phyloP scores from a whole-genome alignment of 2,888 invertebrate genomes.

The Polydesmus complanatus region DNA sequence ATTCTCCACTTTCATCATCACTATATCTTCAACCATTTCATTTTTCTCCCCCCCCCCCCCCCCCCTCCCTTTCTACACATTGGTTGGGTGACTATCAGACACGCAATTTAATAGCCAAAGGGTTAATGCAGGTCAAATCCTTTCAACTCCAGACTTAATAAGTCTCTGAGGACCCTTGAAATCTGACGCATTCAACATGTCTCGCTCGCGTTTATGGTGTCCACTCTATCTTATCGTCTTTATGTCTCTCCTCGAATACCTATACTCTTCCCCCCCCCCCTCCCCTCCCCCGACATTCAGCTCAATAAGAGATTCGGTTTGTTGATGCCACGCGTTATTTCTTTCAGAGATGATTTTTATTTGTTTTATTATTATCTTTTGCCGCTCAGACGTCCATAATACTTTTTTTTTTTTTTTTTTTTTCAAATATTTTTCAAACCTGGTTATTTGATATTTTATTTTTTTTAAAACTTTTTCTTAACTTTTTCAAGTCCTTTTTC shows the following conservation, averaged over 20 bases:
- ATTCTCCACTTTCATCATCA: not conserved
- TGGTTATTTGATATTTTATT: no score
- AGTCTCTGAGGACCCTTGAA: not conserved
- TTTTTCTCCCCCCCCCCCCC: no score
- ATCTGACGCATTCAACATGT: not conserved
- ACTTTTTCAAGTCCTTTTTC: no score
- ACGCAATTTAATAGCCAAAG: not conserved
- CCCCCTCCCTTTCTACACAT: no score
- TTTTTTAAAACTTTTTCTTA: no score
- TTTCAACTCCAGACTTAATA: not conserved
- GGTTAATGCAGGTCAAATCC: not conserved
- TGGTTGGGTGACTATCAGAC: no score
- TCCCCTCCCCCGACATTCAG: no score
- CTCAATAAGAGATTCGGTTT: not conserved
- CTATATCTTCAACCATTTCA: not conserved
- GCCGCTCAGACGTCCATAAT: not conserved
- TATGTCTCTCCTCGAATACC: not conserved
- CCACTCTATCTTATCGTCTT: not conserved
- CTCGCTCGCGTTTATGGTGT: not conserved
- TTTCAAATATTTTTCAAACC: no score
- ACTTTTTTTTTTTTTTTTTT: no score
- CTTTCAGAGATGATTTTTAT: not conserved
- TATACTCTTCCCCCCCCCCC: not conserved
- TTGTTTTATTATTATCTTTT: not conserved
- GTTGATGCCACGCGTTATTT: not conserved